phyloP scores from a whole-genome alignment of 2,888 invertebrate genomes.

The Meghimatium bilineatum region DNA sequence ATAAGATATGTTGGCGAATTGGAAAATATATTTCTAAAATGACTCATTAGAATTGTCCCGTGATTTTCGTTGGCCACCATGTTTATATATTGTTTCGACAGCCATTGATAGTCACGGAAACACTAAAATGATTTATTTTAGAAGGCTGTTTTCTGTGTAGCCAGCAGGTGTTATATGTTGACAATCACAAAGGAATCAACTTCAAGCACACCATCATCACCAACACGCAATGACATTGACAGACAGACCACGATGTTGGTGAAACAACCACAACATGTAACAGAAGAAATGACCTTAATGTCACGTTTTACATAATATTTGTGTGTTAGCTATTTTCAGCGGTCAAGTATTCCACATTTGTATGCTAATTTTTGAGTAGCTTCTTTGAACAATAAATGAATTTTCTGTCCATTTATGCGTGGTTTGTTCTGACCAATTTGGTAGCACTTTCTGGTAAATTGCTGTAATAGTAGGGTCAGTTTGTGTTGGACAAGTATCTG shows the following conservation, averaged over 20 bases:
- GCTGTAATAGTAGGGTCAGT: too few relatives aligned
- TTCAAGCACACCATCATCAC: neutral
- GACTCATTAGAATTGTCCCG: too few relatives aligned
- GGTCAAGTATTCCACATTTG: neutral
- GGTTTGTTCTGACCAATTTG: neutral
- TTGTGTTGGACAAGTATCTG: too few relatives aligned
- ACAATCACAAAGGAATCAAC: too few relatives aligned
- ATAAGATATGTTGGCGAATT: too few relatives aligned
- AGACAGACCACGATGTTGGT: neutral
- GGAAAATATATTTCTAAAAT: too few relatives aligned
- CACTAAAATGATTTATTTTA: too few relatives aligned
- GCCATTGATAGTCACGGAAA: too few relatives aligned
- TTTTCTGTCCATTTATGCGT: neutral
- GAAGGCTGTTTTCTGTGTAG: too few relatives aligned
- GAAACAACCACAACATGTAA: neutral
- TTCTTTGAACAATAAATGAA: neutral
- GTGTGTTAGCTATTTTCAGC: neutral
- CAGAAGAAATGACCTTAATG: neutral
- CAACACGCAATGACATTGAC: neutral
- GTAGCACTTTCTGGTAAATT: neutral
- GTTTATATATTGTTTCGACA: too few relatives aligned
- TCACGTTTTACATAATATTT: neutral
- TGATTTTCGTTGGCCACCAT: too few relatives aligned
- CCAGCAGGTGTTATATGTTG: too few relatives aligned
- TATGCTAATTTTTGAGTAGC: neutral